These are phyloP conservation scores for Heliconius melpomene DNA, from an alignment of 1,140 invertebrate species.

Conservation along the genomic window DNA sequence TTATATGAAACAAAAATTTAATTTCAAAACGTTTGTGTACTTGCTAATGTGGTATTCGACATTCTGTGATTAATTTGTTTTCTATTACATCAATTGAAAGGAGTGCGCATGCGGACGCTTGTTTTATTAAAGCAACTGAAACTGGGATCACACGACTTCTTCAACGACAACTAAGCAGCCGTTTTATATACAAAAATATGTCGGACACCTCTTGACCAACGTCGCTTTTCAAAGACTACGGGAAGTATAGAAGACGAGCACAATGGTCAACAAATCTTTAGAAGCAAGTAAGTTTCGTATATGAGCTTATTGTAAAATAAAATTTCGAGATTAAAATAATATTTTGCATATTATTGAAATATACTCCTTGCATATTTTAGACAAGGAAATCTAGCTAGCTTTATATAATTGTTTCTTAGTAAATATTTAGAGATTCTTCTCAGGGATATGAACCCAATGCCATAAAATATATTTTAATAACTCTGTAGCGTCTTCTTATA, in stretches of 20 bases:
- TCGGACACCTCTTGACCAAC: neutral
- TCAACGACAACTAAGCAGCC: slow-evolving; percentile 29
- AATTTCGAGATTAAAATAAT: neutral
- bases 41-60: slow-evolving; percentile 43
- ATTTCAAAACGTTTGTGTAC: neutral
- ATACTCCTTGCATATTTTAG: neutral
- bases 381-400: too few relatives aligned
- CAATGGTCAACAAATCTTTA: neutral
- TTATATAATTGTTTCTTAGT: too few relatives aligned
- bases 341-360: neutral
- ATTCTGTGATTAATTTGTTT: slow-evolving; percentile 69
- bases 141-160: slow-evolving; percentile 54
- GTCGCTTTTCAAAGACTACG: neutral
- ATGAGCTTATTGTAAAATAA: neutral
- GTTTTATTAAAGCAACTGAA: slow-evolving; percentile 66
- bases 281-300: neutral
- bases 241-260: neutral
- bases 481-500: neutral
- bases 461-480: neutral
- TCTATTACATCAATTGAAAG: slow-evolving; percentile 69
- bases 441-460: neutral
- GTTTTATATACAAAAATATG: slow-evolving; percentile 29
- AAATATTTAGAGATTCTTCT: too few relatives aligned
- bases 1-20: neutral
- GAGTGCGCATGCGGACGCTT: slow-evolving; percentile 67